phyloP scores from a whole-genome alignment of 2,113 vertebrate genomes.

The Calidris pygmaea region DNA sequence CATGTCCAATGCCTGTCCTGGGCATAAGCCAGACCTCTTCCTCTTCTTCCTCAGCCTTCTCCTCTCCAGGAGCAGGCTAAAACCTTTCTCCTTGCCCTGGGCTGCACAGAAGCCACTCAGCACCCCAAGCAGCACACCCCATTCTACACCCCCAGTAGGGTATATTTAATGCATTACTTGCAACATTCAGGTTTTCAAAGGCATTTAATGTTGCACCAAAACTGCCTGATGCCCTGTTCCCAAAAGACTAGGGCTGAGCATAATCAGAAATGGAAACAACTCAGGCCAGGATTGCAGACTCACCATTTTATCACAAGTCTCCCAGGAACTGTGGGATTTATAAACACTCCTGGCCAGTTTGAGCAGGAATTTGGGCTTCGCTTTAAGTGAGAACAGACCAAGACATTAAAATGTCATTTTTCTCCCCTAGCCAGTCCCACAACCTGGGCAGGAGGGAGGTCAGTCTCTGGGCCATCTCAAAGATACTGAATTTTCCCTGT shows the following conservation, averaged over 20 bases:
- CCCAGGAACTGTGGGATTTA: background rate
- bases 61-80: background rate
- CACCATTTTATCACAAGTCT: background rate
- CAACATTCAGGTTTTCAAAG: background rate
- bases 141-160: background rate
- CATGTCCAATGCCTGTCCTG: accelerated
- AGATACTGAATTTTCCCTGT: background rate
- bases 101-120: background rate
- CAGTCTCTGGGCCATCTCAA: background rate
- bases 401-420: background rate
- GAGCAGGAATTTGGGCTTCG: background rate
- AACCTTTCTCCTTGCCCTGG: background rate
- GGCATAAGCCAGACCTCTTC: background rate
- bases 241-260: background rate
- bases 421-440: background rate
- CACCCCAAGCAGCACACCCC: background rate
- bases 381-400: background rate
- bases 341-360: background rate
- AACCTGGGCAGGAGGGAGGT: background rate
- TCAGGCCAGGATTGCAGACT: background rate
- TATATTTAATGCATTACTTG: background rate
- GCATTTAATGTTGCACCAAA: background rate
- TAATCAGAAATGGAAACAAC: background rate
- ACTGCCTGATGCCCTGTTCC: background rate
- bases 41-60: background rate